Conservation (phyloP, 1,140 invertebrate species). For the Polyergus mexicanus region DNA sequence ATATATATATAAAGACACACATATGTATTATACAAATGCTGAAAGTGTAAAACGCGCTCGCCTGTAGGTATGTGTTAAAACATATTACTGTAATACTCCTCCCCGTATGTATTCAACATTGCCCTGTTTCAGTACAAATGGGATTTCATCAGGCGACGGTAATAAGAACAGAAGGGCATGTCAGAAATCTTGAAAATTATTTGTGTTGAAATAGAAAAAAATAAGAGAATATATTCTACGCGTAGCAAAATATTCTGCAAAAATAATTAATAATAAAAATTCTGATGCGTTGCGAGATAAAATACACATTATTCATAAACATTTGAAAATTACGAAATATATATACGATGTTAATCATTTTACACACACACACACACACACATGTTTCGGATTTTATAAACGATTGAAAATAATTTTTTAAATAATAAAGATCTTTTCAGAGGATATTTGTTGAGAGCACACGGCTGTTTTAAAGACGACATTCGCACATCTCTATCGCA, state of each 20-base stretch:
- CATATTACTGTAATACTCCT: conserved; percentile 72
- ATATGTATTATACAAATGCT: conserved; percentile 63
- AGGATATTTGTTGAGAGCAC: neutral
- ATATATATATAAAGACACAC: conserved; percentile 33
- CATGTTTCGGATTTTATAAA: neutral
- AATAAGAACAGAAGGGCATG: conserved; percentile 61
- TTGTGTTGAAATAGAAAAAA: conserved; percentile 52
- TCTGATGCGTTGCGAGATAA: neutral
- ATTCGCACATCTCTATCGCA: neutral
- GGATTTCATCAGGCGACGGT: conserved; percentile 75
- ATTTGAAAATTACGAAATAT: neutral
- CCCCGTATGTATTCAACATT: conserved; percentile 56
- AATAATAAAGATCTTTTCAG: neutral
- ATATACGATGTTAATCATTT: neutral
- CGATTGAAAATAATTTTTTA: neutral
- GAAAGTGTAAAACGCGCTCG: conserved; percentile 62
- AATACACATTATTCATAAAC: neutral
- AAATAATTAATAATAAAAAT: neutral
- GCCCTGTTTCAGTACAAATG: conserved; percentile 69
- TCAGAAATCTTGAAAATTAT: conserved; percentile 69
- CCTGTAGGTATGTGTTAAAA: conserved; percentile 65
- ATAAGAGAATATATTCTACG: conserved; percentile 16
- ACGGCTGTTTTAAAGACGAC: neutral
- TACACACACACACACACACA: too few species aligned
- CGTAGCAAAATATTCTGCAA: neutral